Percentiles rank a stretch among this genome's conserved stretches.
Evolutionary conservation across 1,140 invertebrate species (phyloP).

Genomic region (Euura lappo): DNA sequence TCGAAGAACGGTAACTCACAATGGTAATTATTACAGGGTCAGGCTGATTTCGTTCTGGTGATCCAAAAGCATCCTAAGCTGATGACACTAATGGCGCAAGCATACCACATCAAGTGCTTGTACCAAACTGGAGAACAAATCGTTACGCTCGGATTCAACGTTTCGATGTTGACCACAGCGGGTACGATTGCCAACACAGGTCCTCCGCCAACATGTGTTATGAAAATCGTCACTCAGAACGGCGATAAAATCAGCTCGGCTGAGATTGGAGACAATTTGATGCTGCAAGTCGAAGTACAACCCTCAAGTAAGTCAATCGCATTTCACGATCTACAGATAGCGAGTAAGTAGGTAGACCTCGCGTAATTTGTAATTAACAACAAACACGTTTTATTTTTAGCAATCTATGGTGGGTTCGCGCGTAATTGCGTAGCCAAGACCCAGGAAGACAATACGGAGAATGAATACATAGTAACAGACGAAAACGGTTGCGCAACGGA

Average conservation of each 20-base stretch:
- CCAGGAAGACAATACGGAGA: conserved; percentile 86
- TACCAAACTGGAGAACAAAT: conserved; percentile 94
- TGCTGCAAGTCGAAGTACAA: conserved; percentile 91
- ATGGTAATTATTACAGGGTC: conserved; percentile 66
- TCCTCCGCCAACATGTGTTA: conserved; percentile 89
- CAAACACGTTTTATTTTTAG: conserved; percentile 55
- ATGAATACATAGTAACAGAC: conserved; percentile 92
- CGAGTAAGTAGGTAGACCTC: neutral
- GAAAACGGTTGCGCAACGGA: conserved; percentile 94
- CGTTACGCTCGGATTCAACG: conserved; percentile 91
- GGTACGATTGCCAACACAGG: conserved; percentile 95
- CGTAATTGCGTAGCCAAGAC: conserved; percentile 92
- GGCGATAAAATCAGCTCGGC: conserved; percentile 89
- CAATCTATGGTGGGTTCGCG: conserved; percentile 94
- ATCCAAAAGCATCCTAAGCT: conserved; percentile 95
- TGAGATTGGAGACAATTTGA: conserved; percentile 90
- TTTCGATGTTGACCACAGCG: conserved; percentile 93
- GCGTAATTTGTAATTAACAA: too few species aligned
- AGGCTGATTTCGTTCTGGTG: conserved; percentile 90
- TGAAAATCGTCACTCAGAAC: conserved; percentile 87
- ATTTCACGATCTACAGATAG: neutral
- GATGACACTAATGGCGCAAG: conserved; percentile 92
- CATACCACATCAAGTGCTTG: conserved; percentile 93
- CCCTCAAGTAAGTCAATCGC: conserved; percentile 75
- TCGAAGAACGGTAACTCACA: neutral